Evolutionary conservation across 2,888 invertebrate species (phyloP), one percentile per base, ranked within the genome.

Genomic region (Orchesella flavescens): DNA sequence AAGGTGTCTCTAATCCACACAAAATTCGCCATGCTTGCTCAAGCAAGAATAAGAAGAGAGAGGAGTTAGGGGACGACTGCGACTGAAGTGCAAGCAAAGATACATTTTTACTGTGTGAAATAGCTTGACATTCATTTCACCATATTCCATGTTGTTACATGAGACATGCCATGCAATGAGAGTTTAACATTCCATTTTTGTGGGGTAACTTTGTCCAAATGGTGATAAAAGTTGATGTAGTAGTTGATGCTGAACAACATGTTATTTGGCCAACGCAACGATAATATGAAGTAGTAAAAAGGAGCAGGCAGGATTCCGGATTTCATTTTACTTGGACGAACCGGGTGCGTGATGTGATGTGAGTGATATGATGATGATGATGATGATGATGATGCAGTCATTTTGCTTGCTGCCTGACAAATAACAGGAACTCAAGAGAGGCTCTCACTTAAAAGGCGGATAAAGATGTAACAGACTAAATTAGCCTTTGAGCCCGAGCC

Each of bases 1-100:
- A 83, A 74, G 85, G 75, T 76, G 78, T 80, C 71, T 80, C 75
- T 83, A 83, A 83, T 83, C 82, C 82, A 77, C 76, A 72, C 65
- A 76, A 82, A 73, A 82, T 82, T 82, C 76, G 82, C 82, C 76
- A 83, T 83, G 82, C 82, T 83, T 72, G 72, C 76, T 65, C 76
- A 77, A 83, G 82, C 82, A 83, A 83, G 63, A 74, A 77, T 23
- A 24, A 17, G 74, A 21, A 24, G 53, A 59, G 63, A 17, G 63
- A 24, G 75, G 75, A 24, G 53, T 19, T 59, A 17, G 21, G 19
- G 9, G n/a, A n/a, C n/a, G n/a, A 34, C 34, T 4, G 7, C 34
- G 34, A 34, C 34, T 34, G 34, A 34, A n/a, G 17, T 1, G 34
- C 34, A 53, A 7, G 34, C 34, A 53, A 55, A 23, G 12, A 15